Percentiles rank a stretch among this genome's conserved stretches.
Evolutionary conservation across 2,888 invertebrate species (phyloP).

Genomic region (Philhelius pedissequus): DNA sequence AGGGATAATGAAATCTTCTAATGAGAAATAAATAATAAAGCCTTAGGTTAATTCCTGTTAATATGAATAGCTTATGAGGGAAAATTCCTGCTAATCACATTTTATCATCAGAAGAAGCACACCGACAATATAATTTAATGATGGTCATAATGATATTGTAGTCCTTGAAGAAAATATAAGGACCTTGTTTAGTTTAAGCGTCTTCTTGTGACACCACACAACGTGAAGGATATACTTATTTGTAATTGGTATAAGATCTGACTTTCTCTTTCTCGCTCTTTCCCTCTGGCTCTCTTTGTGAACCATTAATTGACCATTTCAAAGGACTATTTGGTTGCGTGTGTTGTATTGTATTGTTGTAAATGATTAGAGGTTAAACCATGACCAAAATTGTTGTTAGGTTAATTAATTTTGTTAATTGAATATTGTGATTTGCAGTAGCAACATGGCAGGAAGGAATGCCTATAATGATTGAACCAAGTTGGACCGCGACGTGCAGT

Average conservation of each 20-base stretch:
- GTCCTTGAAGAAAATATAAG: constrained; percentile 28
- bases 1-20: not conserved
- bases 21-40: not conserved
- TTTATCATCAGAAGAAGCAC: not conserved
- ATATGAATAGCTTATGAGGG: constrained; percentile 35
- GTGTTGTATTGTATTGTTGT: not conserved
- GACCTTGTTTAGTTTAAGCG: constrained; percentile 29
- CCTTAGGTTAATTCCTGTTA: constrained; percentile 37
- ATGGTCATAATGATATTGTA: not conserved
- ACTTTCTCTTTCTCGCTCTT: too few species aligned
- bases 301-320: constrained; percentile 39
- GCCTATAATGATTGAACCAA: too few species aligned
- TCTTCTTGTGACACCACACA: constrained; percentile 7
- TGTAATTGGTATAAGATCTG: constrained; percentile 13
- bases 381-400: not conserved
- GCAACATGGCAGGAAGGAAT: too few species aligned
- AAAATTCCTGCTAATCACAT: not conserved
- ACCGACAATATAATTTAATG: not conserved
- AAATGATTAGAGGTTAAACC: not conserved
- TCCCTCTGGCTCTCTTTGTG: not conserved
- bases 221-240: not conserved
- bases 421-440: not conserved
- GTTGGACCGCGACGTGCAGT: too few species aligned
- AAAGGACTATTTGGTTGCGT: constrained; percentile 21
- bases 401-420: not conserved